Evolutionary conservation across 2,113 vertebrate species (phyloP).

Genomic region (Phyllopteryx taeniolatus): DNA sequence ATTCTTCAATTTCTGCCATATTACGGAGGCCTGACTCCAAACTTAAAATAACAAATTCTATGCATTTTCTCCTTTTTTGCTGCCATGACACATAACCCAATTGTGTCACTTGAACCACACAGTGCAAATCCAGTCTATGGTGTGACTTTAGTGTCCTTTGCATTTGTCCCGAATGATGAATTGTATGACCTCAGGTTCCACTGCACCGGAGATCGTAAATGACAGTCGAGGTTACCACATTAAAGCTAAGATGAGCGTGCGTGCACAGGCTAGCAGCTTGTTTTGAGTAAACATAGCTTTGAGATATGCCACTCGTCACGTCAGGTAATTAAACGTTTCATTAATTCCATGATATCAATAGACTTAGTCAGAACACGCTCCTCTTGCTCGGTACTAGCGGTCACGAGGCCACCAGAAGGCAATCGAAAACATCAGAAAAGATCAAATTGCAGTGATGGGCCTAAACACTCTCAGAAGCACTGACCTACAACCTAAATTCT

Average conservation of each 20-base stretch:
- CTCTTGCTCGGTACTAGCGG: slow-evolving; percentile 48
- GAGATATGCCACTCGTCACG: slow-evolving; percentile 21
- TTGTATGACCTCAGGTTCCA: neutral
- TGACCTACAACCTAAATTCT: no score
- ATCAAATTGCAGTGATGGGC: neutral
- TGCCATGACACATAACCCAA: no score
- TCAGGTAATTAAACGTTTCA: slow-evolving; percentile 7
- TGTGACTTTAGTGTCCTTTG: neutral
- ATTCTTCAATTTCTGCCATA: no score
- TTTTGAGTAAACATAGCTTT: slow-evolving; percentile 31
- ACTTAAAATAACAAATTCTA: no score
- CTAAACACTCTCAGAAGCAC: neutral
- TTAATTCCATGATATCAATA: slow-evolving; percentile 27
- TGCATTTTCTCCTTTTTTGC: no score
- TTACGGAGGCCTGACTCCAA: no score
- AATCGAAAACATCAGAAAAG: neutral
- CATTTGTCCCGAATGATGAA: neutral
- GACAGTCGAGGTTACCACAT: neutral
- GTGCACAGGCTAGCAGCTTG: slow-evolving; percentile 4
- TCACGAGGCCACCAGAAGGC: slow-evolving; percentile 3
- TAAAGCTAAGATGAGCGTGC: neutral
- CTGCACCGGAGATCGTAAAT: neutral
- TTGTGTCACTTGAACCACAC: no score
- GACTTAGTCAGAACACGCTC: slow-evolving; percentile 23
- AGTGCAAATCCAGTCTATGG: no score